Evolutionary conservation across 2,797 vertebrate species (phyloP).

Genomic region (Mus minutoides): DNA sequence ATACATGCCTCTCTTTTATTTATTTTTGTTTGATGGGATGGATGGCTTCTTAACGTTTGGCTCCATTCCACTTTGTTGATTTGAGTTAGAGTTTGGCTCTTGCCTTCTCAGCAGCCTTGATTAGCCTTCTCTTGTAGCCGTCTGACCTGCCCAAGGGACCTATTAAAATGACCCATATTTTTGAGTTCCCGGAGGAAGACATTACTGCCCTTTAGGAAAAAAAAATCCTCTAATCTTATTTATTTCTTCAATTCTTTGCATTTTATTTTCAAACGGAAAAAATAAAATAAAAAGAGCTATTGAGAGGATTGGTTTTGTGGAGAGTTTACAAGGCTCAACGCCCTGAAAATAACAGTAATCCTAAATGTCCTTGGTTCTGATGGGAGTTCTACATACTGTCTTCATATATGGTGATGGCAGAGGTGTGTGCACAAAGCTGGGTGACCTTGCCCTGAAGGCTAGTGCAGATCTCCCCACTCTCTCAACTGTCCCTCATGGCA

Average conservation of each 20-base stretch:
- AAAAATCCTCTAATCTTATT: slow-evolving; percentile 29
- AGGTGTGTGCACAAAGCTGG: accelerated
- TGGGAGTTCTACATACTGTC: not conserved
- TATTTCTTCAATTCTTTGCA: slow-evolving; percentile 54
- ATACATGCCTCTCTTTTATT: not conserved
- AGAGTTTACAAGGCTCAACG: slow-evolving; percentile 17
- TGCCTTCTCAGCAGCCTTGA: not conserved
- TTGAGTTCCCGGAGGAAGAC: slow-evolving; percentile 9
- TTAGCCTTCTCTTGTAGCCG: not conserved
- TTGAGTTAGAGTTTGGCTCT: slow-evolving; percentile 23
- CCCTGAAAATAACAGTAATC: slow-evolving; percentile 59
- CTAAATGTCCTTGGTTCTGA: not conserved
- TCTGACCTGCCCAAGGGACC: not conserved
- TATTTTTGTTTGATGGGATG: not conserved
- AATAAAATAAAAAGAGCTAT: not conserved
- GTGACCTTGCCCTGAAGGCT: not conserved
- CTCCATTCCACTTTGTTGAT: slow-evolving; percentile 19
- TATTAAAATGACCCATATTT: not conserved
- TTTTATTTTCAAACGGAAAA: slow-evolving; percentile 68
- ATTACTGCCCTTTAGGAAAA: slow-evolving; percentile 17
- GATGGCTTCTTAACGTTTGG: not conserved
- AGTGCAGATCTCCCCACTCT: not conserved
- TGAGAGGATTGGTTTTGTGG: not conserved
- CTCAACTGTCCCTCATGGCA: accelerated
- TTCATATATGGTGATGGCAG: not conserved